Base-by-base conservation (phyloP, 2,888 invertebrate species). In the Osmoderma eremita region DNA sequence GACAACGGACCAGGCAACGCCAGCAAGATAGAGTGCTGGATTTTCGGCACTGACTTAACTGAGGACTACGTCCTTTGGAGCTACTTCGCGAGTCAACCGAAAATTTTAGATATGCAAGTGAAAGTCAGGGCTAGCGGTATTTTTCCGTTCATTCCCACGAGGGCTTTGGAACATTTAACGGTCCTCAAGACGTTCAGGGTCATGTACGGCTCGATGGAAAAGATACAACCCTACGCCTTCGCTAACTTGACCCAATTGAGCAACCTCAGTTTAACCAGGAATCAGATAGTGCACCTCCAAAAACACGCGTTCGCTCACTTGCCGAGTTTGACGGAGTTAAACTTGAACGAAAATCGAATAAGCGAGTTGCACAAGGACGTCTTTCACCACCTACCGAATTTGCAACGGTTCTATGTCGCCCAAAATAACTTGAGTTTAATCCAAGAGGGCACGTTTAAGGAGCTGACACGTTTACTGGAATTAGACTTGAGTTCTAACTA, bases 391-490 rank as follows among this genome's bases (percentile, higher is more conserved):
- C 79, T 93, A 64, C 92, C 93, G 0, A 86, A 86, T 64, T 82
- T 93, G 71, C 88, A 88, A 74, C 89, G 91, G 70, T 86, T 98
- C 42, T 89, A 89, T 71, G 85, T 98, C 61, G 93, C 94, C 75
- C 91, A 91, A 78, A 98, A 98, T 83, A 91, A 92, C 78, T 87
- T 98, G 73, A 90, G 92, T 69, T 86, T 88, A 38, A 86, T 96
- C 70, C 95, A 94, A 75, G 94, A 95, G 70, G 91, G 91, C 70
- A 91, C 97, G 18, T 95, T 93, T 77, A 86, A 86, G 73, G 87
- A 91, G 72, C 84, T 93, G 78, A 87, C 87, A 63, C 89, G 91
- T 75, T 84, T 97, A 62, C 86, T 91, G 62, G 91, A 91, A 76
- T 84, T 97, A 73, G 93, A 95, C 81, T 83, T 97, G 77, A 92